Evolutionary conservation across 2,888 invertebrate genomes (phyloP).

Genomic region (Gasteruption jaculator): DNA sequence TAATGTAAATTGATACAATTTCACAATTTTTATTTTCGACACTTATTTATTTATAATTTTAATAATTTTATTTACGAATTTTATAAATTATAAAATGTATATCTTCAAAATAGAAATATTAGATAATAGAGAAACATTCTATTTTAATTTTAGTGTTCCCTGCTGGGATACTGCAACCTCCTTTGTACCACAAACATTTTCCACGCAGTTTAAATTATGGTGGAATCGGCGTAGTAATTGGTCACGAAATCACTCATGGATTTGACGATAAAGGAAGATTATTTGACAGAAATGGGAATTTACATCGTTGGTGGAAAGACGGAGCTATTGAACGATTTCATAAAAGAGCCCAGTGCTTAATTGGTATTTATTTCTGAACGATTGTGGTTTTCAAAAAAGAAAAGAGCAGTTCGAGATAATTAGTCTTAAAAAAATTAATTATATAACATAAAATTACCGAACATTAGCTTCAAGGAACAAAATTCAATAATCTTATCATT

Average conservation of each 20-base stretch:
- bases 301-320: conserved; percentile 82
- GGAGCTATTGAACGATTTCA: conserved; percentile 71
- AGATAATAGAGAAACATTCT: too few species aligned
- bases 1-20: too few species aligned
- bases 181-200: conserved; percentile 85
- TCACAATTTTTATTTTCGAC: too few species aligned
- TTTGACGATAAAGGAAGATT: conserved; percentile 88
- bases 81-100: conserved; percentile 19
- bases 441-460: too few species aligned
- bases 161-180: conserved; percentile 90
- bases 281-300: conserved; percentile 91
- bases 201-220: conserved; percentile 80
- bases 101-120: too few species aligned
- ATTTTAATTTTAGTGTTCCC: conserved; percentile 80
- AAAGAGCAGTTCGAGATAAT: too few species aligned
- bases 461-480: too few species aligned
- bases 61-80: conserved; percentile 11
- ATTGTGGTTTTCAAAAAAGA: background rate
- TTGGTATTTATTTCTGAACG: conserved; percentile 52
- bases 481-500: too few species aligned
- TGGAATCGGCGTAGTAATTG: conserved; percentile 89
- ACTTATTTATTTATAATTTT: conserved; percentile 8
- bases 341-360: conserved; percentile 71
- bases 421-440: too few species aligned
- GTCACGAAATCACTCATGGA: conserved; percentile 89